Conservation (phyloP, 2,888 invertebrate species). For the Opisthograptis luteolata region DNA sequence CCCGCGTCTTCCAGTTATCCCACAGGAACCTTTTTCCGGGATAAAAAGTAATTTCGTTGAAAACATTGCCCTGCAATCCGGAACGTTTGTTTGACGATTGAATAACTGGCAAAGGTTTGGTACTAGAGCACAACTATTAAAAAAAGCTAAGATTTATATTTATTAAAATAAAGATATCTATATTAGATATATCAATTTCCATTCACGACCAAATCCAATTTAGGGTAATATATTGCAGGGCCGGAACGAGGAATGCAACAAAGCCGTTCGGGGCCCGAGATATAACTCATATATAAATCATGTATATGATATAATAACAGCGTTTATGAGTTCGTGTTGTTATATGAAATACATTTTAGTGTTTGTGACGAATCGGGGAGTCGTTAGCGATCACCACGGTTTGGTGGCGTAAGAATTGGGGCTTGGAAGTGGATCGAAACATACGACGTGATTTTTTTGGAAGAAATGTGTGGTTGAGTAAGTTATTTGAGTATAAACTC, state of each 20-base stretch:
- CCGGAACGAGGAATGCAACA: constrained; percentile 46
- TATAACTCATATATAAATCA: constrained; percentile 31
- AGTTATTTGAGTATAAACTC: too few species aligned
- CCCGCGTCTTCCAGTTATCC: too few species aligned
- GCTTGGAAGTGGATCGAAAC: constrained; percentile 39
- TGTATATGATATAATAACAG: constrained; percentile 47
- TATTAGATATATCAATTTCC: constrained; percentile 5
- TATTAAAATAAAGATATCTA: constrained; percentile 5
- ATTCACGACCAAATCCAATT: constrained; percentile 30
- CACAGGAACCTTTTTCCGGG: too few species aligned
- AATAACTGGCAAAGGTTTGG: too few species aligned
- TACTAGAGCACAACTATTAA: too few species aligned
- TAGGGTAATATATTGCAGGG: constrained; percentile 32
- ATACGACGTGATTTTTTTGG: constrained; percentile 45
- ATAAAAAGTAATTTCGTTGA: too few species aligned
- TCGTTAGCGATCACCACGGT: constrained; percentile 72
- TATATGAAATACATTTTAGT: constrained; percentile 74
- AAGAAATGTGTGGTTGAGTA: neutral
- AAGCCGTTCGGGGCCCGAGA: constrained; percentile 21
- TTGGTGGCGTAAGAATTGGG: constrained; percentile 64
- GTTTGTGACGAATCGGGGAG: constrained; percentile 66
- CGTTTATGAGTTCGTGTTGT: constrained; percentile 55
- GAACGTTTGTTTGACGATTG: too few species aligned
- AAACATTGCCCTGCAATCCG: too few species aligned
- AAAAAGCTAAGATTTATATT: neutral